phyloP scores from a whole-genome alignment of 1,140 invertebrate species.

The Diorhabda carinulata region DNA sequence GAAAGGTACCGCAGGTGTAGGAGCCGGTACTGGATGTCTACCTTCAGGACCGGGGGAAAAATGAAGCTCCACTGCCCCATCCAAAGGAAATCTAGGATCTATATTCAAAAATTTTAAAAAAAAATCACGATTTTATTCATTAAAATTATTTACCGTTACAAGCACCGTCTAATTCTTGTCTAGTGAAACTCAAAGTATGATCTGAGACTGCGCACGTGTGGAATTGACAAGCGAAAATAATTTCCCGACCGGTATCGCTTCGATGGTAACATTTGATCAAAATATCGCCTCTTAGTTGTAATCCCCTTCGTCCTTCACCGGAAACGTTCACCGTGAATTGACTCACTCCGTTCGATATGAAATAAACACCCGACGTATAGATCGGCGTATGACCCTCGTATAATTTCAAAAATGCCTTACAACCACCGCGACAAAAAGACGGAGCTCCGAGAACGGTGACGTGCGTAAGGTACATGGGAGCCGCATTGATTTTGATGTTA shows the following conservation, averaged over 20 bases:
- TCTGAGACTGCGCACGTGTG: conserved; percentile 88
- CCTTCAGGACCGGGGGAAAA: conserved; percentile 64
- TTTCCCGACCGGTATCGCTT: conserved; percentile 52
- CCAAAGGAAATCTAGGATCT: conserved; percentile 66
- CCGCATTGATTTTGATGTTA: conserved; percentile 79
- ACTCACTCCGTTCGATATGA: conserved; percentile 57
- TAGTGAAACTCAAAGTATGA: conserved; percentile 76
- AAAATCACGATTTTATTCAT: conserved; percentile 61
- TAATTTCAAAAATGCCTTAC: conserved; percentile 76
- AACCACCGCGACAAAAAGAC: conserved; percentile 69
- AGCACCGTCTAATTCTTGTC: conserved; percentile 81
- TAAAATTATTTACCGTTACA: conserved; percentile 60
- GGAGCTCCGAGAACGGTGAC: conserved; percentile 81
- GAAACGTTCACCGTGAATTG: conserved; percentile 70
- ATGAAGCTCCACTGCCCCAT: conserved; percentile 80
- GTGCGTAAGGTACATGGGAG: conserved; percentile 80
- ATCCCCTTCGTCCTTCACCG: conserved; percentile 53
- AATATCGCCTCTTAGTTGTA: conserved; percentile 83
- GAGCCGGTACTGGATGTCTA: conserved; percentile 61
- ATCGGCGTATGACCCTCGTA: conserved; percentile 84
- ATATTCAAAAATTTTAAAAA: conserved; percentile 51
- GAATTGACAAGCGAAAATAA: conserved; percentile 81
- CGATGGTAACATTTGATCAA: conserved; percentile 86
- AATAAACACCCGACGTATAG: conserved; percentile 79
- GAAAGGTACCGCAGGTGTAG: conserved; percentile 66